phyloP scores from a whole-genome alignment of 2,888 invertebrate genomes.

The Drosophila austrosaltans region DNA sequence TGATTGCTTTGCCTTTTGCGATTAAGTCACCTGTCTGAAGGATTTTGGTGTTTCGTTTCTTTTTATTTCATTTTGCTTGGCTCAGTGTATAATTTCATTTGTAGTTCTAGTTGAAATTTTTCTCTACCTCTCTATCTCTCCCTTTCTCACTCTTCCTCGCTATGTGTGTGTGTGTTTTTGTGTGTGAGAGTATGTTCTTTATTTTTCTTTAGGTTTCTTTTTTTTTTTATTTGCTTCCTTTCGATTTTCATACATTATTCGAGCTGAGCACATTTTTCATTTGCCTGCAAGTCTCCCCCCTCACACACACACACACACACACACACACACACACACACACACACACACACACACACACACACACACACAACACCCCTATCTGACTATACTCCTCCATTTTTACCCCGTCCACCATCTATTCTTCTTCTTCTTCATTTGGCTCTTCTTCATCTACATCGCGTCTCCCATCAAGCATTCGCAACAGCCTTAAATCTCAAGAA shows the following conservation, averaged over 20 bases:
- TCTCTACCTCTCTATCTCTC: too few relatives aligned
- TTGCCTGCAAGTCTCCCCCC: slow-evolving; percentile 21
- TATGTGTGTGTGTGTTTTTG: too few relatives aligned
- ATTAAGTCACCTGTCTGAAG: too few relatives aligned
- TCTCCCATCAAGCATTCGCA: slow-evolving; percentile 30
- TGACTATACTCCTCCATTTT: slow-evolving; percentile 11
- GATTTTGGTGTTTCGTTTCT: too few relatives aligned
- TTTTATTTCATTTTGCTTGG: slow-evolving; percentile 1
- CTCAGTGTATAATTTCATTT: slow-evolving; percentile 7
- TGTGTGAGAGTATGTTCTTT: too few relatives aligned
- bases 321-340: neutral
- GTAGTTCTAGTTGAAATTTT: slow-evolving; percentile 10
- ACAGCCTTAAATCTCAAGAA: slow-evolving; percentile 39
- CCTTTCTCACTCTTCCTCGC: too few relatives aligned
- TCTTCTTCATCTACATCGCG: neutral
- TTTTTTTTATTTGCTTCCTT: slow-evolving; percentile 12
- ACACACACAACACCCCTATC: neutral
- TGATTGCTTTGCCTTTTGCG: too few relatives aligned
- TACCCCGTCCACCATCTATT: neutral
- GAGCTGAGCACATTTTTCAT: slow-evolving; percentile 45
- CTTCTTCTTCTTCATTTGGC: neutral
- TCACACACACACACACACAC: neutral
- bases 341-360: neutral
- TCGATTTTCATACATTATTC: slow-evolving; percentile 40
- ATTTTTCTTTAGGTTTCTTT: neutral